phyloP scores from a whole-genome alignment of 2,113 vertebrate genomes.

The Cyanocitta stelleri region DNA sequence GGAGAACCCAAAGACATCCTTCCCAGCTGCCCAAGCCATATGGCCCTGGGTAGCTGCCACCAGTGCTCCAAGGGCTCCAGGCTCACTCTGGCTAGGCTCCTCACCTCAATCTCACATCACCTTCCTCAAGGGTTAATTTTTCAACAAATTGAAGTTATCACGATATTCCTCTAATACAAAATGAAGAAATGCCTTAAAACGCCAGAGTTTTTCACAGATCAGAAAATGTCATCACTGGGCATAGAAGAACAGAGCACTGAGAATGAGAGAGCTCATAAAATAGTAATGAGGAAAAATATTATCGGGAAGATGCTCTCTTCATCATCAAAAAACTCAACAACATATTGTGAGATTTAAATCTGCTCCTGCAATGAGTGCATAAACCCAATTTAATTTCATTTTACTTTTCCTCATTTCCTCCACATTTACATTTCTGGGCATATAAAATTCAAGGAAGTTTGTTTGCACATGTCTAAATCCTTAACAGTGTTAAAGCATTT shows the following conservation, averaged over 20 bases:
- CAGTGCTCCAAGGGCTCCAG: neutral
- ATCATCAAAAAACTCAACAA: neutral
- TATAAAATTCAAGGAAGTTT: neutral
- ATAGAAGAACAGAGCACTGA: neutral
- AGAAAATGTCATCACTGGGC: neutral
- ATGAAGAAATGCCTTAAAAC: neutral
- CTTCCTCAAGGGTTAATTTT: neutral
- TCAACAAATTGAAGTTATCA: neutral
- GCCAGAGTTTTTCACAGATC: neutral
- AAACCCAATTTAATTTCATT: neutral
- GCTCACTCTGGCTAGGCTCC: neutral
- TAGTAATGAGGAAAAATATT: neutral
- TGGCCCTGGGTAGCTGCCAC: rapidly evolving
- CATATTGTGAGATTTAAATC: neutral
- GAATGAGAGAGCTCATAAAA: neutral
- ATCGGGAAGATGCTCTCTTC: neutral
- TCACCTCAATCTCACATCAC: neutral
- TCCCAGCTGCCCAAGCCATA: neutral
- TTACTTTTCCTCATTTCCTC: neutral
- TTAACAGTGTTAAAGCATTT: neutral
- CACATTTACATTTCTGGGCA: neutral
- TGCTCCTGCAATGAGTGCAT: neutral
- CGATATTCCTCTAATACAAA: neutral
- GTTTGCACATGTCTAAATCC: neutral
- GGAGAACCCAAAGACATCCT: neutral